A percentile compares a stretch with the other conserved stretches of the same genome.
These are phyloP conservation scores for Bicyclus anynana DNA, from an alignment of 1,140 invertebrate species.

Conservation along the genomic window DNA sequence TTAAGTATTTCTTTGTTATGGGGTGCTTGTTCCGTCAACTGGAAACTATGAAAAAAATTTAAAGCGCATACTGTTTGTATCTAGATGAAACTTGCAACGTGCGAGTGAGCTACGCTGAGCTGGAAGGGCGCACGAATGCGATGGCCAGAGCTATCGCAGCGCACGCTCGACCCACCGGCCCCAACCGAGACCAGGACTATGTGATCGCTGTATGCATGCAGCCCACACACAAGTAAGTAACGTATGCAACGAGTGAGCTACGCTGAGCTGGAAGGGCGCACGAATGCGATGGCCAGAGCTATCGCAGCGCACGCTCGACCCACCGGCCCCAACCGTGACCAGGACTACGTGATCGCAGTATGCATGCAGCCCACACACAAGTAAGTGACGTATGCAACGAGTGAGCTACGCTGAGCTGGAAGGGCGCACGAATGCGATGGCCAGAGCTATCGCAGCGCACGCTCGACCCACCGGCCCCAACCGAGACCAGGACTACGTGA, in stretches of 20 bases:
- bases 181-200: slow-evolving; percentile 81
- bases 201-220: slow-evolving; percentile 87
- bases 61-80: slow-evolving; percentile 10
- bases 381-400: slow-evolving; percentile 41
- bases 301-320: slow-evolving; percentile 69
- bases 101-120: slow-evolving; percentile 77
- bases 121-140: slow-evolving; percentile 79
- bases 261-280: slow-evolving; percentile 77
- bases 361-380: slow-evolving; percentile 86
- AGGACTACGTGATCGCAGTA: slow-evolving; percentile 84
- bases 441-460: slow-evolving; percentile 75
- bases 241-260: slow-evolving; percentile 71
- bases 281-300: slow-evolving; percentile 79
- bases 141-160: slow-evolving; percentile 78
- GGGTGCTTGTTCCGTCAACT: no score
- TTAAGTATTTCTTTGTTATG: no score
- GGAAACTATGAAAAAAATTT: no score
- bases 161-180: slow-evolving; percentile 44
- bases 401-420: slow-evolving; percentile 80
- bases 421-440: slow-evolving; percentile 79
- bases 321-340: slow-evolving; percentile 77
- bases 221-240: slow-evolving; percentile 80
- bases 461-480: slow-evolving; percentile 68
- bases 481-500: slow-evolving; percentile 81
- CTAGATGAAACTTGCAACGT: slow-evolving; percentile 67